Evolutionary conservation across 2,797 vertebrate species (phyloP).

Genomic region (Gorsachius magnificus): DNA sequence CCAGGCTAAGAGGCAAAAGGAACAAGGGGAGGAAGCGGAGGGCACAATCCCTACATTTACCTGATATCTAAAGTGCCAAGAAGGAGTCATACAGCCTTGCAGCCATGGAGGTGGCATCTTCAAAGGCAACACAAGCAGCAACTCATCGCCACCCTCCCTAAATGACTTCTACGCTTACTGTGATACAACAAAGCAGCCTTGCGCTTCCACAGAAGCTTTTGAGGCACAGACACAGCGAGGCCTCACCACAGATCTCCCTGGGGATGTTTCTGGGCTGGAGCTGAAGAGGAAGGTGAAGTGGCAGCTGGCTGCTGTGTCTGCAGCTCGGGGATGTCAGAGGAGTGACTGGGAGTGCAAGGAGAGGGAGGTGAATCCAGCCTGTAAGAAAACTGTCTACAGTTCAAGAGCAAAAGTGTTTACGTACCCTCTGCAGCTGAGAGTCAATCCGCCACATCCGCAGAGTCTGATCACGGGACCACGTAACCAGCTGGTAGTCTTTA

Average conservation of each 20-base stretch:
- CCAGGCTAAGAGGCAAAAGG: not conserved
- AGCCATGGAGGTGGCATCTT: not conserved
- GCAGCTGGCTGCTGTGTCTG: not conserved
- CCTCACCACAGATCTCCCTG: not conserved
- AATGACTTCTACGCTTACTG: rapidly evolving
- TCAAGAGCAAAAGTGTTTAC: not conserved
- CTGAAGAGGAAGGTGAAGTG: not conserved
- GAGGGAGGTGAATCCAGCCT: not conserved
- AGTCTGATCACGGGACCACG: slow-evolving; percentile 97
- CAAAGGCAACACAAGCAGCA: not conserved
- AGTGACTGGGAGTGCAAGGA: not conserved
- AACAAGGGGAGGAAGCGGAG: not conserved
- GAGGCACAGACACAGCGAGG: not conserved
- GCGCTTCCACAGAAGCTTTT: not conserved
- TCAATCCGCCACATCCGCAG: slow-evolving; percentile 98
- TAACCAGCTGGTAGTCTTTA: slow-evolving; percentile 94
- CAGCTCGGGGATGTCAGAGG: not conserved
- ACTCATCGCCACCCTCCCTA: not conserved
- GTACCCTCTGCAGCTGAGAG: slow-evolving; percentile 93
- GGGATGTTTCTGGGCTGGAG: not conserved
- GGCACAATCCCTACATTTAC: not conserved
- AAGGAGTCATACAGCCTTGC: not conserved
- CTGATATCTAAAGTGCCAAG: not conserved
- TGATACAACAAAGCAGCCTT: not conserved
- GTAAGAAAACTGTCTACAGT: not conserved